Percentiles rank a stretch among this genome's conserved stretches.
Evolutionary conservation across 2,888 invertebrate genomes (phyloP).

Genomic region (Netelia virgata): DNA sequence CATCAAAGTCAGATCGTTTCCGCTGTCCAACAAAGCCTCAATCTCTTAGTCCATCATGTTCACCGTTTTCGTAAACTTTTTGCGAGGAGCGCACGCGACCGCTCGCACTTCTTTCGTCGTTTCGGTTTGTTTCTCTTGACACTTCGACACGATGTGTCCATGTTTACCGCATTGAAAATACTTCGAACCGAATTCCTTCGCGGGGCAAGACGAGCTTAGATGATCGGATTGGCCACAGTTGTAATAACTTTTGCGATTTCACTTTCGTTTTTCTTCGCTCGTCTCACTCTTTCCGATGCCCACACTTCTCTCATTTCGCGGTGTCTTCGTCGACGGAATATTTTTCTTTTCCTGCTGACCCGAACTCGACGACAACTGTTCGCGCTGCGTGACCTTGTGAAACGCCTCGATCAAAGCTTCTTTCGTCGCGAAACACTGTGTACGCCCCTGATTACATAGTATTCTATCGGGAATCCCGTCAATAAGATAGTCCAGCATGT

Average conservation of each 20-base stretch:
- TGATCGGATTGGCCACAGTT: slow-evolving; percentile 54
- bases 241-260: slow-evolving; percentile 21
- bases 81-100: not conserved
- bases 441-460: slow-evolving; percentile 32
- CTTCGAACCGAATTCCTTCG: slow-evolving; percentile 58
- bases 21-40: slow-evolving; percentile 27
- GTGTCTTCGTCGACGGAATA: not conserved
- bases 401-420: slow-evolving; percentile 25
- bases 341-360: not conserved
- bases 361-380: slow-evolving; percentile 2
- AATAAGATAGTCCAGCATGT: slow-evolving; percentile 36
- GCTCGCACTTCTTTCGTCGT: slow-evolving; percentile 20
- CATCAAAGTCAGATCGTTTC: not conserved
- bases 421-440: slow-evolving; percentile 4
- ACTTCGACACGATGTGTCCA: slow-evolving; percentile 65
- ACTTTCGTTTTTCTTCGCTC: not conserved
- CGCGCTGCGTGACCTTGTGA: slow-evolving; percentile 40
- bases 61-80: slow-evolving; percentile 40
- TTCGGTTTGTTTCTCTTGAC: slow-evolving; percentile 35
- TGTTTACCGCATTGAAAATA: slow-evolving; percentile 64
- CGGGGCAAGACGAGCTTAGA: slow-evolving; percentile 51
- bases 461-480: slow-evolving; percentile 37
- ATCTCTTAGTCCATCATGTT: not conserved
- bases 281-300: not conserved
- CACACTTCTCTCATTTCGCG: too few species aligned